phyloP scores from a whole-genome alignment of 2,888 invertebrate genomes.

The Nemoura dubitans region DNA sequence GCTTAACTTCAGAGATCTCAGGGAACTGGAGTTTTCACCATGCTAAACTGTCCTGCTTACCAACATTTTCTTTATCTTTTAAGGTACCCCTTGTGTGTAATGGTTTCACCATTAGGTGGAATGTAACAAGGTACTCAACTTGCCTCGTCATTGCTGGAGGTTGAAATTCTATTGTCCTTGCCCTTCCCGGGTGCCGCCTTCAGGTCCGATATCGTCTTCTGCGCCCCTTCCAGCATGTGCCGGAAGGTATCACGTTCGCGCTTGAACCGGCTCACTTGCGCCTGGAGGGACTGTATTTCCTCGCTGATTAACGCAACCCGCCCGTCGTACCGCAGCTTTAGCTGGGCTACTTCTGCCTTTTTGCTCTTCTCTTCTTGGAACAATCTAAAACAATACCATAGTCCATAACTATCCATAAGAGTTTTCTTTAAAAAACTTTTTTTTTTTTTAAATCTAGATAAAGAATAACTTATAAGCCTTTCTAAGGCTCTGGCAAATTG shows the following conservation, averaged over 20 bases:
- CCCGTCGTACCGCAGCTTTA: slow-evolving; percentile 85
- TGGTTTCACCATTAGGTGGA: no score
- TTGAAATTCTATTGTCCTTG: slow-evolving; percentile 65
- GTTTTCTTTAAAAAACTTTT: no score
- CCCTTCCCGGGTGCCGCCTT: slow-evolving; percentile 67
- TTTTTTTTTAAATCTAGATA: no score
- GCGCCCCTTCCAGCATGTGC: slow-evolving; percentile 88
- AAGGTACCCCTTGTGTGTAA: no score
- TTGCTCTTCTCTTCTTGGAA: slow-evolving; percentile 58
- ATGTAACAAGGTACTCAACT: slow-evolving; percentile 47
- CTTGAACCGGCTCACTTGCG: slow-evolving; percentile 82
- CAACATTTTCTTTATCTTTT: no score
- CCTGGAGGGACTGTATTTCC: slow-evolving; percentile 83
- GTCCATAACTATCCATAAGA: no score
- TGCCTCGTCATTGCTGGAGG: slow-evolving; percentile 79
- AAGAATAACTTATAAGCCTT: no score
- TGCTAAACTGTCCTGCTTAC: no score
- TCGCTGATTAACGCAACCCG: slow-evolving; percentile 82
- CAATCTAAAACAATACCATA: slow-evolving; percentile 50
- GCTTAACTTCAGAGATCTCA: no score
- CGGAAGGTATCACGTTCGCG: slow-evolving; percentile 89
- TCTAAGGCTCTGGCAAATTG: no score
- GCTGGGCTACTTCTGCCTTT: slow-evolving; percentile 81
- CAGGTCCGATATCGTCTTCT: slow-evolving; percentile 82
- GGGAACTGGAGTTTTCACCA: no score